Evolutionary conservation across 2,888 invertebrate genomes (phyloP).

Genomic region (Cheilosia variabilis): DNA sequence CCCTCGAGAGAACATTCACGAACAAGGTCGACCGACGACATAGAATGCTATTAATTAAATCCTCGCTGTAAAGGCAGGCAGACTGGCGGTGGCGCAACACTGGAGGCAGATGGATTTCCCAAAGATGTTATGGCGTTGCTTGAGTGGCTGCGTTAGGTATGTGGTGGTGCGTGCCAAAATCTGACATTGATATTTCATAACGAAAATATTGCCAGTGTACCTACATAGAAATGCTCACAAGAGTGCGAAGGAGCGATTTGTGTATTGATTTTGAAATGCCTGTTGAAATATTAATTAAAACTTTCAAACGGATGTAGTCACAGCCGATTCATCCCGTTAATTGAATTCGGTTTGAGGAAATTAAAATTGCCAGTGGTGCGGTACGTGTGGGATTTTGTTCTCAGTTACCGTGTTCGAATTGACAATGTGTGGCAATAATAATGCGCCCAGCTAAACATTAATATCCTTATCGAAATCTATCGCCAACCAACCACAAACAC

Average conservation of each 20-base stretch:
- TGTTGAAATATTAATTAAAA: conserved; percentile 25
- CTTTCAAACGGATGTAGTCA: background rate
- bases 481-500: background rate
- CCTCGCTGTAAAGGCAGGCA: conserved; percentile 8
- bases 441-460: background rate
- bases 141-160: conserved; percentile 3
- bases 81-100: background rate
- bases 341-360: background rate
- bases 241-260: background rate
- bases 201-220: background rate
- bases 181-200: conserved; percentile 9
- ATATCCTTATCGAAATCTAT: no score
- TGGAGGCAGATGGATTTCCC: conserved; percentile 12
- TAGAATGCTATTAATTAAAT: conserved; percentile 36
- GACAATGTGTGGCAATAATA: background rate
- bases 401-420: background rate
- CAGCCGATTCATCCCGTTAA: background rate
- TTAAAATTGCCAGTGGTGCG: background rate
- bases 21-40: conserved; percentile 30
- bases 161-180: conserved; percentile 15
- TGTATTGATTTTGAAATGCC: conserved; percentile 12
- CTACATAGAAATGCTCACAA: background rate
- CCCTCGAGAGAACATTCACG: conserved; percentile 16
- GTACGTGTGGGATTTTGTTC: background rate
- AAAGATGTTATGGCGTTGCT: conserved; percentile 7